phyloP scores from a whole-genome alignment of 2,113 vertebrate species.

The Sporophila hypoxantha region DNA sequence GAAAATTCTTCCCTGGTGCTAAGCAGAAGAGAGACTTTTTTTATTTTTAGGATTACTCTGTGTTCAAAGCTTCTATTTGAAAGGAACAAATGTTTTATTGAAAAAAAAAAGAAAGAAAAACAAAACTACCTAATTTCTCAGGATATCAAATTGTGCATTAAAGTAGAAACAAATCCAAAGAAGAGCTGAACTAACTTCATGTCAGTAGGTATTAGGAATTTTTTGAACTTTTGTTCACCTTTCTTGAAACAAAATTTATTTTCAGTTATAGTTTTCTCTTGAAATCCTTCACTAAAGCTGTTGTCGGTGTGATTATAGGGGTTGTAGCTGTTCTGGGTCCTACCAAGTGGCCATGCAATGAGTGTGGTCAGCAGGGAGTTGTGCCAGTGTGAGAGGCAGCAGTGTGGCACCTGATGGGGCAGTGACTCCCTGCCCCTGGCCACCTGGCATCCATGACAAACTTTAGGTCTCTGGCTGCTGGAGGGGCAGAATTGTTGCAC shows the following conservation, averaged over 20 bases:
- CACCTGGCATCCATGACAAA: rapidly evolving
- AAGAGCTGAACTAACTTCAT: neutral
- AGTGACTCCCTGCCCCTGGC: neutral
- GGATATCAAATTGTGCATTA: neutral
- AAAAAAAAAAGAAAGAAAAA: too few relatives aligned
- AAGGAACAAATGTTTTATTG: neutral
- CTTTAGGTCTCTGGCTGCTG: rapidly evolving
- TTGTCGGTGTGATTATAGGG: neutral
- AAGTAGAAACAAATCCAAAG: neutral
- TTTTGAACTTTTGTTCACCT: neutral
- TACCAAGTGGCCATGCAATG: neutral
- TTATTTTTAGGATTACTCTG: neutral
- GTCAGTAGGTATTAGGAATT: neutral
- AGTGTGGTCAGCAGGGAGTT: neutral
- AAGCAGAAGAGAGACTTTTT: neutral
- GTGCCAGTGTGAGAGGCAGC: neutral
- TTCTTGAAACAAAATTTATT: neutral
- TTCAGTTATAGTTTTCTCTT: neutral
- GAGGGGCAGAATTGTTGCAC: neutral
- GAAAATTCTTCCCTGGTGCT: neutral
- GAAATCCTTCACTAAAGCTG: neutral
- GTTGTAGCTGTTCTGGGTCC: neutral
- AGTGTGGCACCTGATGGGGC: too few relatives aligned
- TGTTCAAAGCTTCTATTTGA: neutral
- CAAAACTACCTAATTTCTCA: neutral